These are phyloP conservation scores for Cirrhinus mrigala DNA, from an alignment of 2,797 vertebrate species.

Conservation along the genomic window DNA sequence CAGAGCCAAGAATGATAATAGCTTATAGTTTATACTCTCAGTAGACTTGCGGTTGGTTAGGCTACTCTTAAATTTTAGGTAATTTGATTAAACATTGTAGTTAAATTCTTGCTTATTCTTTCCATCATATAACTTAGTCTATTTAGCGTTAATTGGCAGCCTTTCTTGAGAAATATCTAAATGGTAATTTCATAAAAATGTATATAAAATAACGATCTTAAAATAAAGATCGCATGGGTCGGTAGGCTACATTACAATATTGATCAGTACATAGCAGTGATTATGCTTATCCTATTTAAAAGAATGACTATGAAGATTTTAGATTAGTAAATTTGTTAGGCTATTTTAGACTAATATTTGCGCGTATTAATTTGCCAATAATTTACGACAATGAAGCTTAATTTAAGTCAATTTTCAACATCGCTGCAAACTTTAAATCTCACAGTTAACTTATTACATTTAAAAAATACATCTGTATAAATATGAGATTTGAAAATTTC, in stretches of 20 bases:
- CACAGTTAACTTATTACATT: neutral
- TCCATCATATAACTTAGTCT: neutral
- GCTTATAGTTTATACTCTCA: neutral
- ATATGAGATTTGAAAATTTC: neutral
- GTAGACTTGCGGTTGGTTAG: neutral
- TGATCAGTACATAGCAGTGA: neutral
- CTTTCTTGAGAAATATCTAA: neutral
- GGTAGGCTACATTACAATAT: neutral
- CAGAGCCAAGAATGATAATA: neutral
- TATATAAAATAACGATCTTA: neutral
- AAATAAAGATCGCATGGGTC: neutral
- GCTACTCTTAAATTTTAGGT: neutral
- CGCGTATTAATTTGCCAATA: neutral
- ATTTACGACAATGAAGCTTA: neutral
- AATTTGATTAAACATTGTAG: neutral
- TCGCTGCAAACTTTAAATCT: neutral
- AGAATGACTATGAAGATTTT: neutral
- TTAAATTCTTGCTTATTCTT: neutral
- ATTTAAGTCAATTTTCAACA: neutral
- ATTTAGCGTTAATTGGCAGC: neutral
- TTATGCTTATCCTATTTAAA: neutral
- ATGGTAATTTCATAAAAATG: neutral
- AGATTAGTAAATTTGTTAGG: neutral
- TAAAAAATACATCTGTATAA: neutral
- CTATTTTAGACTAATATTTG: neutral